These are phyloP conservation scores for Scaptomyza cyrtandrae DNA, from an alignment of 2,888 invertebrate genomes.

Conservation along the genomic window DNA sequence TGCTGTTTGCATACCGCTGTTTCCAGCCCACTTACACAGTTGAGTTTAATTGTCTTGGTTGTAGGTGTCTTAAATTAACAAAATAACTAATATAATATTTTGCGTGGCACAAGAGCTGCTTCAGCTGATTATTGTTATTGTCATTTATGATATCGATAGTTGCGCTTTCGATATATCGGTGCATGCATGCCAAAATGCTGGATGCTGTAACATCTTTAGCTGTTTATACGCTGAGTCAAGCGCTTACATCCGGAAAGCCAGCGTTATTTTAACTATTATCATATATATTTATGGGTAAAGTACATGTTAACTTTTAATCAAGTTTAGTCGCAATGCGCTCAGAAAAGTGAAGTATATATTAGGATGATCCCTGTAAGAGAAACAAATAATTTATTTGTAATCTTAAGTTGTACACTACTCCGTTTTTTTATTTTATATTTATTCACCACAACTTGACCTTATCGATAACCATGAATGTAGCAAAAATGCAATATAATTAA, in stretches of 20 bases:
- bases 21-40: constrained; percentile 23
- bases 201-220: constrained; percentile 21
- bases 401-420: too few species aligned
- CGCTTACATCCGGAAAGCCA: too few species aligned
- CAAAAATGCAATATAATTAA: not conserved
- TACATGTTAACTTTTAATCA: too few species aligned
- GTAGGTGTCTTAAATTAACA: constrained; percentile 45
- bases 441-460: not conserved
- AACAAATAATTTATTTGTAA: too few species aligned
- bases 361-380: too few species aligned
- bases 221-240: not conserved
- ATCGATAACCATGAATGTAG: not conserved
- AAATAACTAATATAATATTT: constrained; percentile 59
- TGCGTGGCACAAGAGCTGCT: constrained; percentile 76
- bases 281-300: too few species aligned
- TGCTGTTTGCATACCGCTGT: constrained; percentile 31
- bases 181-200: constrained; percentile 28
- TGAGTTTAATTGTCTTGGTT: constrained; percentile 9
- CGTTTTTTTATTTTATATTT: not conserved
- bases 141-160: constrained; percentile 52
- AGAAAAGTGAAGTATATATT: too few species aligned
- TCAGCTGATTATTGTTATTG: constrained; percentile 77
- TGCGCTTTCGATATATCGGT: constrained; percentile 27
- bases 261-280: too few species aligned
- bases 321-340: too few species aligned